phyloP scores from a whole-genome alignment of 2,888 invertebrate genomes.

The Drosophila borborema region DNA sequence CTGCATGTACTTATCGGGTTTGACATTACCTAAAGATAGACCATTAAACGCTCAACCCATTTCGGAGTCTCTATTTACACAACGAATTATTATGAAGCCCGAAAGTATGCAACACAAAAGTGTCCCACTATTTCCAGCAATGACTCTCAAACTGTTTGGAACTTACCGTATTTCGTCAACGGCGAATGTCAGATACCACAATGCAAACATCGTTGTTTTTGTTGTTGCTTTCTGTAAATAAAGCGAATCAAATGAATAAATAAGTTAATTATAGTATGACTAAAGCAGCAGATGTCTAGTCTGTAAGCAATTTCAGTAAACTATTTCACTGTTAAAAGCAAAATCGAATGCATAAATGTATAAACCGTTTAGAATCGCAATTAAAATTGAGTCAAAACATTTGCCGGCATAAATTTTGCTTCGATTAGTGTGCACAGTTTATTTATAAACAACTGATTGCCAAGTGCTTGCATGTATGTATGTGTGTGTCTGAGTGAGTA shows the following conservation, averaged over 20 bases:
- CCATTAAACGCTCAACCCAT: too few relatives aligned
- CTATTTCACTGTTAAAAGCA: background rate
- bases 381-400: constrained; percentile 11
- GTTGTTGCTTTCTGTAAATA: constrained; percentile 65
- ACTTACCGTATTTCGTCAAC: constrained; percentile 84
- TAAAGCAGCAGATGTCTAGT: constrained; percentile 6
- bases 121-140: background rate
- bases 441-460: constrained; percentile 73
- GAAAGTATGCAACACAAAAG: constrained; percentile 45
- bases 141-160: constrained; percentile 32
- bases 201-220: constrained; percentile 81
- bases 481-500: constrained; percentile 17
- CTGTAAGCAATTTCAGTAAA: background rate
- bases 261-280: constrained; percentile 33
- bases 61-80: too few relatives aligned
- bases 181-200: constrained; percentile 84
- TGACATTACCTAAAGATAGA: background rate
- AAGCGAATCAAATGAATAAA: constrained; percentile 15
- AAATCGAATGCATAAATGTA: constrained; percentile 3
- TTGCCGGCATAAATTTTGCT: constrained; percentile 28
- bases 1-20: background rate
- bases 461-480: constrained; percentile 7
- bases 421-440: constrained; percentile 62
- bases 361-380: constrained; percentile 5
- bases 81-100: background rate